Evolutionary conservation across 30 jellyfish, hydroid and myxozoan genomes (phyloP).

Genomic region (Aurelia sp.): DNA sequence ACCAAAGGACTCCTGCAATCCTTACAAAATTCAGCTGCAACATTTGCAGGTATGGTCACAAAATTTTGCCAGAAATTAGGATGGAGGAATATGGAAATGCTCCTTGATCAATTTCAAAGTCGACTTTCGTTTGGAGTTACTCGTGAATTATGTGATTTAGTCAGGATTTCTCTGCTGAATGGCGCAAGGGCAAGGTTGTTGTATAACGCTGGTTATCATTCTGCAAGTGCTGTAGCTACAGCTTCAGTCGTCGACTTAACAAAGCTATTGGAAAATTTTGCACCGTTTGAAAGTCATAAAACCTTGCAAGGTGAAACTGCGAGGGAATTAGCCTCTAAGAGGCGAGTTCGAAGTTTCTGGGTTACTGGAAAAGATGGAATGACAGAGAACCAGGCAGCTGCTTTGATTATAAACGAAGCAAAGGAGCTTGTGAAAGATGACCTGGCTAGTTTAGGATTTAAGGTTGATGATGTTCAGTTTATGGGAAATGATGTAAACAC

Average conservation of each 20-base stretch:
- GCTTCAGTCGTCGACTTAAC: conserved; percentile 77
- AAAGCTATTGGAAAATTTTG: conserved; percentile 70
- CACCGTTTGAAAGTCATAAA: conserved; percentile 86
- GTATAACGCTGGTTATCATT: conserved; percentile 90
- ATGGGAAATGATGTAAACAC: background rate
- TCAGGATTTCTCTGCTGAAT: conserved; percentile 79
- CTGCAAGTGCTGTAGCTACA: conserved; percentile 84
- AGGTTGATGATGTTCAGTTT: conserved; percentile 30
- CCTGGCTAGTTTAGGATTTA: conserved; percentile 70
- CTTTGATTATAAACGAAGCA: conserved; percentile 79
- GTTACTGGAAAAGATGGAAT: conserved; percentile 87
- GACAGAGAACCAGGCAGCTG: conserved; percentile 93
- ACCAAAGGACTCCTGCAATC: conserved; percentile 93
- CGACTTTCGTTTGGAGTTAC: conserved; percentile 96
- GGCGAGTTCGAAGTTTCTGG: conserved; percentile 74
- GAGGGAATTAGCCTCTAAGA: conserved; percentile 40
- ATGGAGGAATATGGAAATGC: conserved; percentile 88
- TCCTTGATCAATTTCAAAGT: conserved; percentile 93
- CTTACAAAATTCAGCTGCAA: conserved; percentile 89
- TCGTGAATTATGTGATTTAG: conserved; percentile 95
- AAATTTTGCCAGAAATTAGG: conserved; percentile 97
- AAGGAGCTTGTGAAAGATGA: conserved; percentile 83
- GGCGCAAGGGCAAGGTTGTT: conserved; percentile 88
- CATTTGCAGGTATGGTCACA: conserved; percentile 99
- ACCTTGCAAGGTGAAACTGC: conserved; percentile 54